Evolutionary conservation across 2,113 vertebrate genomes (phyloP), one percentile per base, ranked within the genome.

Genomic region (Brachyhypopomus occidentalis): DNA sequence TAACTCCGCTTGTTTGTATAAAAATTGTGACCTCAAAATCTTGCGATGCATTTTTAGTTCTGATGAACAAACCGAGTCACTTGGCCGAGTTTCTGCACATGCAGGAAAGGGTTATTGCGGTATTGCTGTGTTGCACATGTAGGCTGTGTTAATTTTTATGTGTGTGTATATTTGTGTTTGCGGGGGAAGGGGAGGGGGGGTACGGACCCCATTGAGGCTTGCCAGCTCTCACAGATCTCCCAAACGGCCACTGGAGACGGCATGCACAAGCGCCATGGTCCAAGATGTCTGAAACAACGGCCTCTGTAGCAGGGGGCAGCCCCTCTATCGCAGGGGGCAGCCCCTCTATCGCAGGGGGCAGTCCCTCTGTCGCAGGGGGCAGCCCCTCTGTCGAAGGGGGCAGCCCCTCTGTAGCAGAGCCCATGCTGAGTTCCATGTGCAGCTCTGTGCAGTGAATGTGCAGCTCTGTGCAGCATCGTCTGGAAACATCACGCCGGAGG

Each of bases 171-270:
- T 52, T 12, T 52, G 8, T 52, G 8, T 14, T 8, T 41, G 12
- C 9, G 45, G 45, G 12, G 12, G 3, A 2, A 27, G 75, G 12
- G 45, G 45, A 14, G 12, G 3, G 9, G 63, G 75, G 20, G 56
- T 64, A 74, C 69, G 48, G 27, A 66, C 79, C 71, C 58, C 69
- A 34, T 52, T 63, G 8, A 80, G 66, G 14, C 41, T 55, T 78
- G 77, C 25, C 84, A 83, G 67, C 78, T 72, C 62, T 34, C 79
- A 27, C 72, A 86, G 77, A 80, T 83, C 71, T 77, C 72, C 34
- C 67, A 72, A 83, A 84, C 78, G 63, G 23, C 27, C 56, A 52
- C 16, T 30, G 23, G 36, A 56, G 48, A 67, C 22, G 25, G 63
- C 25, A 27, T 70, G 30, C 30, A 69, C 30, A 17, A 66, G 48